Evolutionary conservation across 2,113 vertebrate species (phyloP), one percentile per base, ranked within the genome.

Genomic region (Pampusana beccarii): DNA sequence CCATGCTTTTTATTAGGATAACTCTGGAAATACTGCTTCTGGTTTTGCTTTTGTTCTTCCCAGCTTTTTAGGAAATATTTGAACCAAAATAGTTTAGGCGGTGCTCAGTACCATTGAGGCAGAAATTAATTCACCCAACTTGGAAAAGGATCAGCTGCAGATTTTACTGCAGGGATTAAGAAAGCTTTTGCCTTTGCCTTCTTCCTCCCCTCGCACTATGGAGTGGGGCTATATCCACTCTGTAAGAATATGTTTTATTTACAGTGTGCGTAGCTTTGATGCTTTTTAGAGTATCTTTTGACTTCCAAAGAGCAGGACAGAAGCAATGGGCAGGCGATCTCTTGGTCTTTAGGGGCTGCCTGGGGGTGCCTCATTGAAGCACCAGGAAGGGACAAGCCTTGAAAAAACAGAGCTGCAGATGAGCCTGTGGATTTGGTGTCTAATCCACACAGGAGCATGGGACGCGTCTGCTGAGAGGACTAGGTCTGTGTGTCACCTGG

Each of bases 41-140:
- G 38, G 72, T 95, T 95, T 95, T 91, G 51, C 64, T 94, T 96
- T 93, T 95, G 77, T 89, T 93, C 51, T 80, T 91, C 31, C 33
- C 25, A 50, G 51, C 60, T 86, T 92, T 97, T 92, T 92, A 89
- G 67, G 80, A 92, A 89, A 74, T 92, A 64, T 5, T 92, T 89
- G 60, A 91, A 93, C 48, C 51, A 56, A 84, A 92, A 61, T 20
- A 67, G 5, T 71, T 89, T 60, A 94, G 51, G 38, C 83, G 54
- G 65, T 56, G 51, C 77, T 91, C 13, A 46, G 70, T 72, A 78
- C 60, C 31, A 16, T 36, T 80, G 73, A 84, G 51, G 36, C 61
- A 51, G 80, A 89, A 84, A 62, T 38, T 75, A 53, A 73, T 89
- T 91, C 89, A 31, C 23, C 48, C 56, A 67, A 28, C 13, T 73